Base-by-base conservation (phyloP, 92 coral and sea anemone genomes). In the Phenganax marumi region DNA sequence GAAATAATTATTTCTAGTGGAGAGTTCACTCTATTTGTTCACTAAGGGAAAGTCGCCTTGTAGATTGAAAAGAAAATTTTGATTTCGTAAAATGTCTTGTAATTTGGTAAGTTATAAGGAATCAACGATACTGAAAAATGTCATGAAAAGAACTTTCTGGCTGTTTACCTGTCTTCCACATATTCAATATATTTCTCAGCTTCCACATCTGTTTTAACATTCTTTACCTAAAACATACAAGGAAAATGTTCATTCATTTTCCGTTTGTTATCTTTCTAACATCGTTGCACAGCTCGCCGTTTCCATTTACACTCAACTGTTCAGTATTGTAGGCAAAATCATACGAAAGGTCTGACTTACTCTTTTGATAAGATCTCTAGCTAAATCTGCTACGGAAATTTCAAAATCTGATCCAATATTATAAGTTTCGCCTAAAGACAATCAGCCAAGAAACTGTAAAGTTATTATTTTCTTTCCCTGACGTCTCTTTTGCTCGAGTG, bases 341-440 rank as follows among this genome's bases (percentile, higher is more conserved):
- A 69, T 69, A 16, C 8, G 46, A 33, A 16, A 69, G 0, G 0
- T 25, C 13, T 5, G 11, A 72, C 58, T 49, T 58, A 84, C 89
- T 77, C 84, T 63, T 50, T 77, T 19, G 25, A 85, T 76, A 39
- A 88, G 84, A 70, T 73, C 66, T 76, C 62, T 88, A 23, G 91
- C 91, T 52, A 88, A 73, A 54, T 84, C 91, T 23, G 84, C 68
- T 2, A 88, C 76, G 56, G 68, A 81, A 58, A 85, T 88, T 58
- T 79, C 86, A 83, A 84, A 79, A 73, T 88, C 88, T 52, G 88
- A 84, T 46, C 88, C 91, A 52, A 85, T 88, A 77, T 85, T 88
- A 85, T 81, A 88, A 55, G 80, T 85, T 49, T 88, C 91, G 75
- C 88, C 91, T 85, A 50, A 54, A 66, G 21, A 51, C 33, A 61